Evolutionary conservation across 2,113 vertebrate species (phyloP).

Genomic region (Microtus richardsoni): DNA sequence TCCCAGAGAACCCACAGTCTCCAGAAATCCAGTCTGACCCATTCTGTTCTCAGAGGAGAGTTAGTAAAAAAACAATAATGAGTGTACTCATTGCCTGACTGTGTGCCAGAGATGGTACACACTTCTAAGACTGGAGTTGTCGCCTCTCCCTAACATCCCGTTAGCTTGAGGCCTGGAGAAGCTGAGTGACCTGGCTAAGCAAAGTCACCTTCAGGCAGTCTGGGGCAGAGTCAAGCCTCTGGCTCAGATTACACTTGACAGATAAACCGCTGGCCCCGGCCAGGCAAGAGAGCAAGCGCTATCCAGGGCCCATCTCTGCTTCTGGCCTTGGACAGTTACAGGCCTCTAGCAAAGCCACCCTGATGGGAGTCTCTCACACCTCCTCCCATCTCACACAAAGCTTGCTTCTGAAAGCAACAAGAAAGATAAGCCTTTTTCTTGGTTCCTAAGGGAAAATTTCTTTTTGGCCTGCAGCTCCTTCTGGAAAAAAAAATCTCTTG

Average conservation of each 20-base stretch:
- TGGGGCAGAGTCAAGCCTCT: neutral
- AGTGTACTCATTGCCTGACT: neutral
- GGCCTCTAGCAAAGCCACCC: slow-evolving; percentile 50
- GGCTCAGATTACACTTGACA: neutral
- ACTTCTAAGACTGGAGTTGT: neutral
- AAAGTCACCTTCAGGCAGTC: neutral
- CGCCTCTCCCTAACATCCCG: too few species aligned
- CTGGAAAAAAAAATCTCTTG: neutral
- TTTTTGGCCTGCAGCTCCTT: neutral
- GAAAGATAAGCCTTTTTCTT: slow-evolving; percentile 6
- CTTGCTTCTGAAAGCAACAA: neutral
- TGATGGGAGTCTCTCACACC: neutral
- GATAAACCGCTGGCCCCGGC: neutral
- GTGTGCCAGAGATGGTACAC: neutral
- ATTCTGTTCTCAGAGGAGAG: neutral
- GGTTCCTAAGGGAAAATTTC: slow-evolving; percentile 15
- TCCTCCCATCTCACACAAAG: neutral
- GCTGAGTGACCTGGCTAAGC: neutral
- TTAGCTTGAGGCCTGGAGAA: neutral
- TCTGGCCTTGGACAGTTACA: neutral
- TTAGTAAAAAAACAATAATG: neutral
- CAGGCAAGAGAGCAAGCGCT: neutral
- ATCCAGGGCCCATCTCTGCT: neutral
- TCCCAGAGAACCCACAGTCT: neutral
- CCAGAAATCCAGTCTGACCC: neutral